Conservation (phyloP, 2,797 vertebrate genomes). For the Pseudochirops corinnae region DNA sequence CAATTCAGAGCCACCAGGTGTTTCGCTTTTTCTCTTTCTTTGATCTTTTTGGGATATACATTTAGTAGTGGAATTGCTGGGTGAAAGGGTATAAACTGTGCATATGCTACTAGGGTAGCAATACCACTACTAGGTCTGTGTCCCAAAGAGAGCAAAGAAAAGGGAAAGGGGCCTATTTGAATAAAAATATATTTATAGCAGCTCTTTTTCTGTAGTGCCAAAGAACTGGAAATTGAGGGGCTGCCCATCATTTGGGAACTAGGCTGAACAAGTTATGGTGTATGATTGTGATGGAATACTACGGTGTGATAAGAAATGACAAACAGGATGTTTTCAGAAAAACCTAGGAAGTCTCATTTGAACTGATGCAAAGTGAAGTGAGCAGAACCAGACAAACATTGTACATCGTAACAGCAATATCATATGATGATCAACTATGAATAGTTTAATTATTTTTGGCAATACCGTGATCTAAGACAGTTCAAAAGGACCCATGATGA, state of each 20-base stretch:
- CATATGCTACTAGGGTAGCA: background rate
- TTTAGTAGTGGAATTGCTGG: background rate
- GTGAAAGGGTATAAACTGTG: background rate
- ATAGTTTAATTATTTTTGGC: background rate
- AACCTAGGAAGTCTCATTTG: background rate
- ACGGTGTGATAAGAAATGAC: background rate
- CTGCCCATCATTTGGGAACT: background rate
- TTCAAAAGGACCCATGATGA: background rate
- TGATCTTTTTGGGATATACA: background rate
- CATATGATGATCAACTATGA: background rate
- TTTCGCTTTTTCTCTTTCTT: background rate
- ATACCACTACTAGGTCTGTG: background rate
- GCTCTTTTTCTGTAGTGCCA: background rate
- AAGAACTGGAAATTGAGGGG: background rate
- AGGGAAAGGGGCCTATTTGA: background rate
- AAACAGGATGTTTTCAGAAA: background rate
- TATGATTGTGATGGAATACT: background rate
- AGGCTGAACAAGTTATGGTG: background rate
- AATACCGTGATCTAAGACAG: background rate
- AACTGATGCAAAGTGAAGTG: background rate
- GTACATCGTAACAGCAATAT: background rate
- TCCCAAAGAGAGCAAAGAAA: background rate
- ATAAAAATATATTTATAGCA: background rate
- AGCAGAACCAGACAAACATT: background rate
- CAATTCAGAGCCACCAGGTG: background rate